Evolutionary conservation across 23 tunicate genomes (phyloP), one percentile per base, ranked within the genome.

Genomic region (Styela clava): DNA sequence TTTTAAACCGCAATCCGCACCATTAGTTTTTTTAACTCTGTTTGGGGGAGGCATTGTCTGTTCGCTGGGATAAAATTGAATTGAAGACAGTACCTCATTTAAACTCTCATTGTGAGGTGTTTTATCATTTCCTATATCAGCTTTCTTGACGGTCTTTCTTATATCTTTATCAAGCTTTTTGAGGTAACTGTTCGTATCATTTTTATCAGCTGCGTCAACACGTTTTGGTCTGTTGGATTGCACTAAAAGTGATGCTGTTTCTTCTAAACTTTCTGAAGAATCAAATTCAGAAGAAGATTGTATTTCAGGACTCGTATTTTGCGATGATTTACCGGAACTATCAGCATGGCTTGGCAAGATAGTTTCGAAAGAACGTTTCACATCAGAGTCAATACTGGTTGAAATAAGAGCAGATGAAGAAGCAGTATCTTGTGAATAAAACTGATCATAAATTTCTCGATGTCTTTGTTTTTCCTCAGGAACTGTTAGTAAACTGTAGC

Each of bases 111-210:
- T 91, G 31, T 69, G 36, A 0, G 18, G 24, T 7, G 64, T 24
- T 24, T 23, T 36, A 56, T 91, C 97, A 33, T 35, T 28, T n/a
- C 51, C 61, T 22, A 91, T 52, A 52, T 91, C 97, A 63, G 69
- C 88, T 36, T 82, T 86, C 74, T 78, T 84, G 22, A 91, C 85
- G 36, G 97, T 91, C 82, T 86, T 91, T 24, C 97, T 83, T 29
- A 91, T 91, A 82, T 91, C 97, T 82, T 91, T 91, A 74, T 91
- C 97, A 44, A 91, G 79, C 73, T 74, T 85, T 78, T 91, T 91
- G 0, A 91, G 79, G 72, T 81, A 86, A 72, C 82, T 91, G 34
- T 78, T 74, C 12, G 97, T 77, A 69, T 91, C 97, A 61, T 91
- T 85, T 31, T 51, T 34, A 25, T 83, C 93, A 69, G 78, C 81